Percentiles rank a stretch among this genome's conserved stretches.
phyloP scores from a whole-genome alignment of 2,797 vertebrate genomes.

The Pipistrellus pipistrellus region DNA sequence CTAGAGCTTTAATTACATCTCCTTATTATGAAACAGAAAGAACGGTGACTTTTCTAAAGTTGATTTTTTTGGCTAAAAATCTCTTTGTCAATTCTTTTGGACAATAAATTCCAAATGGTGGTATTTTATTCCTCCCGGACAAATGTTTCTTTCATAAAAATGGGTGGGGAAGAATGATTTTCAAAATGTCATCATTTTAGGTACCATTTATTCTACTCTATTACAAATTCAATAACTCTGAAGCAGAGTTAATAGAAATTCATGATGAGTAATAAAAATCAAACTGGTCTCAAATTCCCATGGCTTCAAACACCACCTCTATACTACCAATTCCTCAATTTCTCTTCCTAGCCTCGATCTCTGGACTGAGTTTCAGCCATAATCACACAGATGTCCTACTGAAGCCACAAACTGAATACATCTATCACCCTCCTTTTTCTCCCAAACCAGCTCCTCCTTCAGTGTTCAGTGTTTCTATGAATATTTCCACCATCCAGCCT shows the following conservation, averaged over 20 bases:
- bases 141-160: slow-evolving; percentile 77
- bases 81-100: slow-evolving; percentile 44
- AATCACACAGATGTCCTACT: background rate
- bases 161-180: slow-evolving; percentile 74
- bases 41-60: slow-evolving; percentile 59
- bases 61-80: slow-evolving; percentile 65
- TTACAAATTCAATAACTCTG: slow-evolving; percentile 84
- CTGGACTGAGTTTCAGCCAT: background rate
- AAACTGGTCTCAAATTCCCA: slow-evolving; percentile 68
- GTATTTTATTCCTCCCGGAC: slow-evolving; percentile 66
- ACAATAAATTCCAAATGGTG: slow-evolving; percentile 68
- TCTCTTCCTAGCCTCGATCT: background rate
- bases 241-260: slow-evolving; percentile 82
- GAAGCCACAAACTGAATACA: background rate
- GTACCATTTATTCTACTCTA: slow-evolving; percentile 77
- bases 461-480: background rate
- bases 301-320: background rate
- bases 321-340: background rate
- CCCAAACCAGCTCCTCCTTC: background rate
- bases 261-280: slow-evolving; percentile 78
- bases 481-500: background rate
- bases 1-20: slow-evolving; percentile 53
- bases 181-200: slow-evolving; percentile 80
- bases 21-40: slow-evolving; percentile 51
- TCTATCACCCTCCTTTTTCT: background rate